A percentile compares a stretch with the other conserved stretches of the same genome.
phyloP scores from a whole-genome alignment of 2,888 invertebrate genomes.

The Linyphia triangularis region DNA sequence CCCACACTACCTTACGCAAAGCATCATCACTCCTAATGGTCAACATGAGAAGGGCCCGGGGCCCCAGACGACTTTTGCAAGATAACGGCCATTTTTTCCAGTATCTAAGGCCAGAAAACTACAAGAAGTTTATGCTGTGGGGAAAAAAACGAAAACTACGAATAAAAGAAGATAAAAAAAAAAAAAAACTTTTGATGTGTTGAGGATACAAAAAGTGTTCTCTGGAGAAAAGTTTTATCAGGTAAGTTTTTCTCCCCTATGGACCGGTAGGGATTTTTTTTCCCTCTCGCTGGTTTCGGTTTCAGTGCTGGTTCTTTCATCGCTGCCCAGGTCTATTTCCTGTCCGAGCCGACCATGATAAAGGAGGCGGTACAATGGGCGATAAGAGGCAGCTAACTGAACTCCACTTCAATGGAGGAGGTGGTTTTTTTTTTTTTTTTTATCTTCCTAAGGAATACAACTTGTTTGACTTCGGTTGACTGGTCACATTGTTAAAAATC shows the following conservation, averaged over 20 bases:
- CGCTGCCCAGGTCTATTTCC: slow-evolving; percentile 66
- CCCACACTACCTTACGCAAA: slow-evolving; percentile 20
- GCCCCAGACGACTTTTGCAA: slow-evolving; percentile 17
- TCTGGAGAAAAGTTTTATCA: slow-evolving; percentile 71
- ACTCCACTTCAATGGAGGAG: slow-evolving; percentile 33
- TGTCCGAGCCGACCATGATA: slow-evolving; percentile 61
- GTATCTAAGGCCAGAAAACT: slow-evolving; percentile 56
- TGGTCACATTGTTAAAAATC: no score
- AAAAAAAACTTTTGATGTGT: not conserved
- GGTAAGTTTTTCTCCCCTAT: slow-evolving; percentile 43
- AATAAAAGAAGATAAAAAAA: not conserved
- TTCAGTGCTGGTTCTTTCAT: slow-evolving; percentile 47
- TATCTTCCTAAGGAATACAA: not conserved
- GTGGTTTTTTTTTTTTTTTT: slow-evolving; percentile 30
- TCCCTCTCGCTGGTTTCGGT: slow-evolving; percentile 11
- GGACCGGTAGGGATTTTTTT: slow-evolving; percentile 20
- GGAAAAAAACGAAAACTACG: slow-evolving; percentile 12
- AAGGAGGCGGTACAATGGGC: slow-evolving; percentile 36
- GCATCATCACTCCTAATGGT: slow-evolving; percentile 69
- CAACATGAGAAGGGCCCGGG: slow-evolving; percentile 40
- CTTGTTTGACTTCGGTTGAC: not conserved
- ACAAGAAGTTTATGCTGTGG: slow-evolving; percentile 10
- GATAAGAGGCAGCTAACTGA: slow-evolving; percentile 42
- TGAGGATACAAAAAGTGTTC: slow-evolving; percentile 16
- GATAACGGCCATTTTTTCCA: slow-evolving; percentile 67